Evolutionary conservation across 2,888 invertebrate species (phyloP), one percentile per base, ranked within the genome.

Genomic region (Patella pellucida): DNA sequence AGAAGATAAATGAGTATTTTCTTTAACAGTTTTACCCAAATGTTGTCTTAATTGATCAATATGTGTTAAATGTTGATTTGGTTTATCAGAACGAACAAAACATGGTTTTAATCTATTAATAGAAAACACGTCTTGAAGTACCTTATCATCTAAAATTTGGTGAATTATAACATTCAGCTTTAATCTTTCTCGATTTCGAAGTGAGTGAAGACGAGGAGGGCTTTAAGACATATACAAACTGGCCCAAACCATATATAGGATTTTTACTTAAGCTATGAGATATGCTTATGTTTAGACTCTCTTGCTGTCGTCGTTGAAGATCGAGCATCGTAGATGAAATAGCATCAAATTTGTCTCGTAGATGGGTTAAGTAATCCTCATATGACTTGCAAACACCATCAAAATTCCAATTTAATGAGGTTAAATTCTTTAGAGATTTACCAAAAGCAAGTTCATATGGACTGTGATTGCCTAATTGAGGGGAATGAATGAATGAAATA

Each of bases 401-500:
- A 27, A 27, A 27, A 27, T 27, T 27, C 56, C 56, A 56, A 56
- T 2, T 16, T 4, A 56, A 19, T n/a, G 9, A 12, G 16, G 56
- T 56, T 56, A 56, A 62, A 54, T 54, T 54, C 5, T 5, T 2
- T 3, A 16, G 54, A 16, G 4, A 2, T 54, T 54, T 54, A 3
- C 62, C 62, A 62, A 62, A 62, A 19, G 62, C 62, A 14, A 62
- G n/a, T 19, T 62, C 9, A 62, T 62, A 62, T 62, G 62, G 62
- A 19, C 62, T 16, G 5, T 14, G 14, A 15, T 62, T 62, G 3
- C 62, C 62, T 62, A 62, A 1, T 15, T 62, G 62, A 62, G 19
- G 2, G 9, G 62, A 19, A 5, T n/a, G n/a, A n/a, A n/a, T n/a
- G n/a, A n/a, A n/a, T n/a, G n/a, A n/a, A n/a, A n/a, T n/a, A n/a